Evolutionary conservation across 2,888 invertebrate species (phyloP), one percentile per base, ranked within the genome.

Genomic region (Lottia scabra): DNA sequence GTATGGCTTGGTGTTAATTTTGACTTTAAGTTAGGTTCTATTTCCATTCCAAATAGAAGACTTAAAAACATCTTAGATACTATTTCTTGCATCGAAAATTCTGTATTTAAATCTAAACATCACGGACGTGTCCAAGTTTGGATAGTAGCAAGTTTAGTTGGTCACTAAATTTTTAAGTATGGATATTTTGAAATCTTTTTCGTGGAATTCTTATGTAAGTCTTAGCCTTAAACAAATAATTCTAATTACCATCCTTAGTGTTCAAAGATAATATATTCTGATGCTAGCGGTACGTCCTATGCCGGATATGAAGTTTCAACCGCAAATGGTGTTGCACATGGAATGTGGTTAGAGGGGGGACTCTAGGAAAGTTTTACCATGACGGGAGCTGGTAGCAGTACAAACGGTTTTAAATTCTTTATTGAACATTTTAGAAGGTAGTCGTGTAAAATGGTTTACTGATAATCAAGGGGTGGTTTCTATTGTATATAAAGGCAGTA

Each of bases 141-240:
- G n/a, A 56, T 19, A 56, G 4, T 56, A 23, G 10, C 12, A 23
- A 56, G 8, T 2, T 56, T 56, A 23, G 56, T 8, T 2, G 56
- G 56, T n/a, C 56, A 75, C 74, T 10, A 12, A 67, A 16, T 67
- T 46, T 67, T 38, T 73, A 2, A 71, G 71, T 63, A 65, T 63
- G 6, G 72, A 71, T 46, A 69, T 76, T 63, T 15, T 71, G 1
- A 27, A 19, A 1, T 66, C 74, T 16, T 16, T 6, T 13, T 38
- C 67, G 1, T 76, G 74, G 74, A 56, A 72, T 67, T 56, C 71
- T 4, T 63, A 64, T 65, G 67, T 75, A 43, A 12, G 12, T 19
- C n/a, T n/a, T n/a, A n/a, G n/a, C n/a, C n/a, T 56, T 5, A 19
- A 45, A 23, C 68, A 73, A 46, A 26, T 76, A 26, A 73, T 43